Conservation (phyloP, 1,140 invertebrate genomes). For the Zophobas morio region DNA sequence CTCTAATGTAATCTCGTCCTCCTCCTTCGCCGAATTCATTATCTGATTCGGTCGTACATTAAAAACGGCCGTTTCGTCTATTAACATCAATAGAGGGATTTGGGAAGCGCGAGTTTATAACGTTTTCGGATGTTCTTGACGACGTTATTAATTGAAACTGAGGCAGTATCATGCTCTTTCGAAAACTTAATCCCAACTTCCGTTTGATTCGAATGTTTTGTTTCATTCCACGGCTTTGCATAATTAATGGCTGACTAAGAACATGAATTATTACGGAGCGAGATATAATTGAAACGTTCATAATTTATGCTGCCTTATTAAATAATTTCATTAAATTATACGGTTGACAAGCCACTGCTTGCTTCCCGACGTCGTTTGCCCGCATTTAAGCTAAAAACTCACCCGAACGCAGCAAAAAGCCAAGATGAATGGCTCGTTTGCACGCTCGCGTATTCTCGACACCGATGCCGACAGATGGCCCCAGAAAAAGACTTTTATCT, state of each 20-base stretch:
- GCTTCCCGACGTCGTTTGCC: conserved; percentile 11
- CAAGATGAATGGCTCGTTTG: conserved; percentile 38
- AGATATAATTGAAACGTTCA: conserved; percentile 49
- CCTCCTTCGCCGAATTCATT: conserved; percentile 29
- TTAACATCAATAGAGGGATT: conserved; percentile 11
- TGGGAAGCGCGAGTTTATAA: background rate
- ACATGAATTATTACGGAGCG: conserved; percentile 44
- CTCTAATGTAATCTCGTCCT: conserved; percentile 45
- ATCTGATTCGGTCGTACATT: conserved; percentile 34
- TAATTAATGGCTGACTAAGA: conserved; percentile 46
- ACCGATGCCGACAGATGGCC: conserved; percentile 33
- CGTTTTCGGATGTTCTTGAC: conserved; percentile 7
- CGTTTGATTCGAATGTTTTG: conserved; percentile 46
- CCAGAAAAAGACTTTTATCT: conserved; percentile 24
- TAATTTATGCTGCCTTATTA: conserved; percentile 46
- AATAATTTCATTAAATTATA: conserved; percentile 43
- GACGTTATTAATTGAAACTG: conserved; percentile 44
- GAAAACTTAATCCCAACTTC: conserved; percentile 40
- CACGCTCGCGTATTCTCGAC: conserved; percentile 30
- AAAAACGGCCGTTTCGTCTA: conserved; percentile 30
- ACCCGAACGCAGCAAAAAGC: conserved; percentile 15
- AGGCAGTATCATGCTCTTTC: conserved; percentile 29
- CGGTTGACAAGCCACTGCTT: conserved; percentile 38
- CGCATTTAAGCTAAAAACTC: conserved; percentile 32
- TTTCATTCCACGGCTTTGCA: conserved; percentile 45